Evolutionary conservation across 2,113 vertebrate genomes (phyloP), one percentile per base, ranked within the genome.

Genomic region (Stigmatopora nigra): DNA sequence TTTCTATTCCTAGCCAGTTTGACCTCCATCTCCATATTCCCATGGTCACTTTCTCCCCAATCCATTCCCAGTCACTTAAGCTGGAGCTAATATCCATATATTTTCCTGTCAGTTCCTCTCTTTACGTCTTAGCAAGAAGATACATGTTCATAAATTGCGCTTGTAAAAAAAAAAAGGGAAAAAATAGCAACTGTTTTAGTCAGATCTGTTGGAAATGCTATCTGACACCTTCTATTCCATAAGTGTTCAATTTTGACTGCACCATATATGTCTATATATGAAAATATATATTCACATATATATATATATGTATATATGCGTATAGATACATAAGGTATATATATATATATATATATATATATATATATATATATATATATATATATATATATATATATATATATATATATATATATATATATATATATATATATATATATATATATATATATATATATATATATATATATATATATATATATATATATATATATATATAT

Each of bases 81-180:
- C 4, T 31, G 3, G 15, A 58, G 56, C 31, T 36, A 58, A 19
- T 57, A 64, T 63, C 46, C 48, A 38, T 65, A 35, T 64, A 20
- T 47, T 70, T 52, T 63, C 1, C 53, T 22, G 15, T 58, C 51
- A 22, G 12, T 12, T 14, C 25, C 22, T 55, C 25, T 13, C 1
- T 25, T 20, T 41, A 6, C 38, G n/a, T 41, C 12, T 10, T 60
- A 13, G 13, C 53, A 14, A 55, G 20, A 13, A 31, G 20, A 22
- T 53, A 12, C 20, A 4, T 14, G 20, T 31, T 55, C 22, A 15
- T 55, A 55, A 55, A 25, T 55, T 31, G 53, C 22, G 12, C 20
- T 55, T 14, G 53, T 55, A 55, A 31, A 55, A 15, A 31, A 41
- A 31, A 31, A 31, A 31, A n/a, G n/a, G n/a, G n/a, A n/a, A n/a